Base-by-base conservation (phyloP, 2,797 vertebrate species). In the Enteromius unitaeniatus region DNA sequence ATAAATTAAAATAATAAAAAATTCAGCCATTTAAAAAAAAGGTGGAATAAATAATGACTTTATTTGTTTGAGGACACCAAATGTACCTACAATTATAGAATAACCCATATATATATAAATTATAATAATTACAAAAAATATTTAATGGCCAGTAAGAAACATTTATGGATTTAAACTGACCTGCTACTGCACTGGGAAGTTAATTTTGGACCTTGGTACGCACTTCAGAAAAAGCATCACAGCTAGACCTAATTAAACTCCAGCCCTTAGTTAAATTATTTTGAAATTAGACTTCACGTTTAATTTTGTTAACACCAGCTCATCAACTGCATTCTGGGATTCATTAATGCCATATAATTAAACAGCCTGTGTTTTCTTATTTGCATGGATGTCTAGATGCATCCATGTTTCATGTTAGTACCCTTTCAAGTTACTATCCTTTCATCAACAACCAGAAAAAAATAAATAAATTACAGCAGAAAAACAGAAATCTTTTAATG, bases 311-410 rank as follows among this genome's bases (percentile, higher is more conserved):
- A 45, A 68, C 34, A 77, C n/a, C 62, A 53, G 47, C 23, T 83
- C 17, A 83, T 60, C 37, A 68, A 42, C 51, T 45, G 51, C 37
- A 70, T 78, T 83, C 51, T 83, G 49, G 51, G 37, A 78, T 28
- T 70, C 82, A 83, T 70, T 78, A 78, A 31, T 68, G 4, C 2
- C 7, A 55, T 75, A 65, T 34, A 78, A 78, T 34, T 83, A 83
- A 69, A 69, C 62, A 58, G 49, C 28, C 5, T 34, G 28, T 68
- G 17, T 77, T 4, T 37, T 68, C 23, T 15, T 77, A 28, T 78
- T 83, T 47, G 51, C 49, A 68, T 53, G 37, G n/a, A 68, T 45
- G 73, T 76, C 73, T 68, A 83, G 26, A 83, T 17, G 17, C n/a
- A 83, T 78, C 40, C 21, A 60, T 83, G 19, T 78, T 69, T 78